Base-by-base conservation (phyloP, 2,113 vertebrate genomes). In the Promerops cafer region DNA sequence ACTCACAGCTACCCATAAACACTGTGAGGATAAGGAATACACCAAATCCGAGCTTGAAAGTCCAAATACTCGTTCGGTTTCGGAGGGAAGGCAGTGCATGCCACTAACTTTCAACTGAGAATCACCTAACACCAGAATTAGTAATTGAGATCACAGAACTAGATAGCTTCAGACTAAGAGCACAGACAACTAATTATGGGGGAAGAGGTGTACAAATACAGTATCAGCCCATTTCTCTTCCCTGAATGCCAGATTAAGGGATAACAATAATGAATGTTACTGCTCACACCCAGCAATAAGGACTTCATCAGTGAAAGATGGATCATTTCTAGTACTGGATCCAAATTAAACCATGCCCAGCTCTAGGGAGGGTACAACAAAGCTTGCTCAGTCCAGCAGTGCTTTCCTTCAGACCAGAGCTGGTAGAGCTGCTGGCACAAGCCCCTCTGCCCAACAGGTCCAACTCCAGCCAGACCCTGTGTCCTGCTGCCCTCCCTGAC, bases 371-470 rank as follows among this genome's bases (percentile, higher is more conserved):
- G 42, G 53, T 40, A 16, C 45, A 54, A 6, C n/a, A 37, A 2
- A 35, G 21, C 22, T 47, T 9, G 0, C 7, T 17, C 50, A 33
- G 33, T 19, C 11, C 6, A 44, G 37, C 3, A 7, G 2, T 7
- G 13, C 26, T 22, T 13, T 17, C 28, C 44, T 37, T 19, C 61
- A 35, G 56, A 9, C 1, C 57, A 64, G 66, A 57, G 42, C 40
- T 79, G 33, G 8, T 30, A 64, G 39, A 60, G 54, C 30, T 80
- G 65, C 35, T 63, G 74, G 28, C 57, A 63, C 57, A 17, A 40
- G 17, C 37, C n/a, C 45, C 52, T 35, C 11, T 68, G 71, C 53
- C 44, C 61, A 35, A 44, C 61, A 86, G 47, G 2, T 28, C 35
- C 35, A 26, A 12, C 70, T 16, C 3, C 2, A 64, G 40, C 33